Conservation (phyloP, 2,888 invertebrate species). For the Patella pellucida region DNA sequence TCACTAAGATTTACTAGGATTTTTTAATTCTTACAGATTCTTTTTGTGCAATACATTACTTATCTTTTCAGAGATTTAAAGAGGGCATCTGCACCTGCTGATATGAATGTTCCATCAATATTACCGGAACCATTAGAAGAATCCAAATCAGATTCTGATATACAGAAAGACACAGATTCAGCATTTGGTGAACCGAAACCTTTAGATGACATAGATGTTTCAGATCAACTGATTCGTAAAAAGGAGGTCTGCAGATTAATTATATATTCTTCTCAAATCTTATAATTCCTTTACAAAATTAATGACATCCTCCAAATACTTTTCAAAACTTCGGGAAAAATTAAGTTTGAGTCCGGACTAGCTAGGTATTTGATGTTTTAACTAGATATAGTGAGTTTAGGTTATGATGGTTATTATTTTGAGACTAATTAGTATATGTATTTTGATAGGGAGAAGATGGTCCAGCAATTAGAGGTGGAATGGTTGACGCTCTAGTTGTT, state of each 20-base stretch:
- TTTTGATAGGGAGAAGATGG: constrained; percentile 79
- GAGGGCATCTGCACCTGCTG: constrained; percentile 55
- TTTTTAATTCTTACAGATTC: too few relatives aligned
- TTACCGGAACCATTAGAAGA: constrained; percentile 5
- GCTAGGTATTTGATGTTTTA: too few relatives aligned
- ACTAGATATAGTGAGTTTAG: too few relatives aligned
- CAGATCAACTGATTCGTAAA: constrained; percentile 84
- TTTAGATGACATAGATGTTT: constrained; percentile 86
- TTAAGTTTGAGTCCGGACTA: too few relatives aligned
- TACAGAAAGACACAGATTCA: constrained; percentile 62
- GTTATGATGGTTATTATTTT: too few relatives aligned
- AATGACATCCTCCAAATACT: too few relatives aligned
- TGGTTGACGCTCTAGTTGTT: constrained; percentile 93
- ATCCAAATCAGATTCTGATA: constrained; percentile 44
- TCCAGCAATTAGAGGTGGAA: constrained; percentile 82
- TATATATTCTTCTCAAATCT: too few relatives aligned
- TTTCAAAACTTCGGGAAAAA: too few relatives aligned
- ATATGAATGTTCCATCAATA: constrained; percentile 35
- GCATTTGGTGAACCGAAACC: constrained; percentile 64
- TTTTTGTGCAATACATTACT: neutral
- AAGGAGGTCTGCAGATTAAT: constrained; percentile 74
- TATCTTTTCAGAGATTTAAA: constrained; percentile 50
- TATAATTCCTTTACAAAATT: too few relatives aligned
- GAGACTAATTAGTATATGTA: neutral
- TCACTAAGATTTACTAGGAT: too few relatives aligned